Percentiles rank a stretch among this genome's conserved stretches.
Conservation (phyloP, 1,140 invertebrate species). For the Mycetomoellerius zeteki region DNA sequence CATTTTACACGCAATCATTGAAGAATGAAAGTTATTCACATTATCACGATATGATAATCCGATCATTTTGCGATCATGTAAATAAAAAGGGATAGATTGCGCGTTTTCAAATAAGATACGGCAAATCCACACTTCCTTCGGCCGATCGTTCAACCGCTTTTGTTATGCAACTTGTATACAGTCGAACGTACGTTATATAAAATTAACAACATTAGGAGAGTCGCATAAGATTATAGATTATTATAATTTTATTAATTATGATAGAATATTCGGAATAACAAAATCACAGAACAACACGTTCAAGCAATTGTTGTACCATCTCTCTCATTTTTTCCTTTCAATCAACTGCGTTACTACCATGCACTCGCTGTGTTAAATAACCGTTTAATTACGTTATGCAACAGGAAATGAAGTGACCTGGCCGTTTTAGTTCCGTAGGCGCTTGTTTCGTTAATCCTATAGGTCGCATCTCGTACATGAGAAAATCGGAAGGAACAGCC, state of each 20-base stretch:
- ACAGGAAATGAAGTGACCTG: slow-evolving; percentile 76
- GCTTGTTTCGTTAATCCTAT: background rate
- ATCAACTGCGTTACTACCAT: background rate
- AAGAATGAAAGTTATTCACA: slow-evolving; percentile 1
- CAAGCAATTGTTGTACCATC: slow-evolving; percentile 6
- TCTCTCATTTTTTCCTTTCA: slow-evolving; percentile 49
- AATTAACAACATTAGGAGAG: slow-evolving; percentile 15
- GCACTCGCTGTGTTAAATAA: slow-evolving; percentile 71
- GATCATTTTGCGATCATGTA: background rate
- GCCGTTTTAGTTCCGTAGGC: slow-evolving; percentile 56
- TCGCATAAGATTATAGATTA: slow-evolving; percentile 13
- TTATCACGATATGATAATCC: slow-evolving; percentile 15
- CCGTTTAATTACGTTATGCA: slow-evolving; percentile 76
- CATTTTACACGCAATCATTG: background rate
- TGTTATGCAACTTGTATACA: slow-evolving; percentile 28
- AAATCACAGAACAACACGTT: background rate
- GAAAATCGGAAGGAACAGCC: slow-evolving; percentile 17
- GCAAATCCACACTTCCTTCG: slow-evolving; percentile 27
- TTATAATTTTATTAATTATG: slow-evolving; percentile 35
- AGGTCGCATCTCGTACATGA: background rate
- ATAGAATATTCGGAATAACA: background rate
- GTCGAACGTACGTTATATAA: slow-evolving; percentile 36
- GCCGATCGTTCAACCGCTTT: slow-evolving; percentile 41
- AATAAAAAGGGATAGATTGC: background rate
- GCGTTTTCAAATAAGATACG: slow-evolving; percentile 17